Conservation (phyloP, 2,113 vertebrate species). For the Tapirus terrestris region DNA sequence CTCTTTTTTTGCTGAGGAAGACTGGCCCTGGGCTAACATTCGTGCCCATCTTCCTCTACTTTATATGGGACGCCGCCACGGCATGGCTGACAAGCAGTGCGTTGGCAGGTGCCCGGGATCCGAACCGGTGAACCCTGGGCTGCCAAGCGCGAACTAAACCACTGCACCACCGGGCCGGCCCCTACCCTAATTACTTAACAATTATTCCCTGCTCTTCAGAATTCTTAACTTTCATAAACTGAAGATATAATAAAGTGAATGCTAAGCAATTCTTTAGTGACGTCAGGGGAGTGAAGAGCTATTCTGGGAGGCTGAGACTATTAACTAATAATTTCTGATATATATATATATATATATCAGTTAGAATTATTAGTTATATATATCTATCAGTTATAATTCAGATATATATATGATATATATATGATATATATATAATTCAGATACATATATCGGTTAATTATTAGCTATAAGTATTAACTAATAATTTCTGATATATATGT, state of each 20-base stretch:
- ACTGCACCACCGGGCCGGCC: too few relatives aligned
- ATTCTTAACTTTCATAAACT: conserved; percentile 49
- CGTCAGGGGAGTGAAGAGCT: not conserved
- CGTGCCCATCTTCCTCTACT: too few relatives aligned
- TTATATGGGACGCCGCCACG: too few relatives aligned
- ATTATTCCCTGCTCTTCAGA: conserved; percentile 11
- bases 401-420: not conserved
- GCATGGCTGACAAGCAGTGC: too few relatives aligned
- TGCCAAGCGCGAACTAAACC: too few relatives aligned
- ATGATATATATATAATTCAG: too few relatives aligned
- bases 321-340: not conserved
- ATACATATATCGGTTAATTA: too few relatives aligned
- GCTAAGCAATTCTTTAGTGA: conserved; percentile 12
- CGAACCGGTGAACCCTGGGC: too few relatives aligned
- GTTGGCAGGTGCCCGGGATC: too few relatives aligned
- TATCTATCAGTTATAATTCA: not conserved
- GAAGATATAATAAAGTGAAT: not conserved
- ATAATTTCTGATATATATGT: not conserved
- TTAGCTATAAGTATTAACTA: not conserved
- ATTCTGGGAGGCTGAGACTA: not conserved
- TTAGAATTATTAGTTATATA: not conserved
- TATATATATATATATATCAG: not conserved
- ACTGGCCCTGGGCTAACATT: too few relatives aligned
- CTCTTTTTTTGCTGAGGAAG: too few relatives aligned
- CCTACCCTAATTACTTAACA: not conserved